These are phyloP conservation scores for Poecilia wingei DNA, from an alignment of 2,797 vertebrate species.

Conservation along the genomic window DNA sequence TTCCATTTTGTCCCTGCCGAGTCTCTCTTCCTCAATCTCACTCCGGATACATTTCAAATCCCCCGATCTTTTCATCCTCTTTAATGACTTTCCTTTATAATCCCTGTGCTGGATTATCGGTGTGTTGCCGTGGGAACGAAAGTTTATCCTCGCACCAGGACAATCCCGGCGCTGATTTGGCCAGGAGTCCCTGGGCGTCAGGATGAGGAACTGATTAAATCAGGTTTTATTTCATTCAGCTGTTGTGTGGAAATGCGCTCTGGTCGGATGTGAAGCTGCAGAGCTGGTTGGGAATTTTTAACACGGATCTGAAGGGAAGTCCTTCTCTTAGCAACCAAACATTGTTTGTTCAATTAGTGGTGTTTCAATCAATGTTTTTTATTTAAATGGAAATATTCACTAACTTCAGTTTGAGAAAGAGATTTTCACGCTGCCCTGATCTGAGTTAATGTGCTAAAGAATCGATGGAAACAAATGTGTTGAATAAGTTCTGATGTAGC, in stretches of 20 bases:
- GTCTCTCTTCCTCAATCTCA: slow-evolving; percentile 22
- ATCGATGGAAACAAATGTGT: neutral
- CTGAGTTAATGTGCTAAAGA: no score
- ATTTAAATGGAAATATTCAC: no score
- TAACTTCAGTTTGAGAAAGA: no score
- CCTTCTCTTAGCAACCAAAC: neutral
- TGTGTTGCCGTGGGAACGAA: slow-evolving; percentile 39
- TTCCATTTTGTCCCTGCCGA: neutral
- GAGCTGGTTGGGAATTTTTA: neutral
- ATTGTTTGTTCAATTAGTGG: neutral
- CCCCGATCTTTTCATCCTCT: slow-evolving; percentile 40
- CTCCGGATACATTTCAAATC: slow-evolving; percentile 66
- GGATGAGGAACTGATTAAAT: slow-evolving; percentile 20
- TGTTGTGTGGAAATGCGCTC: neutral
- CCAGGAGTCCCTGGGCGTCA: slow-evolving; percentile 1
- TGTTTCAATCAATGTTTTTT: no score
- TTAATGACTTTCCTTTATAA: slow-evolving; percentile 50
- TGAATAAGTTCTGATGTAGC: neutral
- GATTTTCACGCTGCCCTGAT: no score
- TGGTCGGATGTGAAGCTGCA: neutral
- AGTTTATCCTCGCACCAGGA: slow-evolving; percentile 47
- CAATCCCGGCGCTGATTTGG: neutral
- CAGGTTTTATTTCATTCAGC: neutral
- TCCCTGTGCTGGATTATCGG: slow-evolving; percentile 51
- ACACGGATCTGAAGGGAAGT: neutral